These are phyloP conservation scores for Gastracanthus pulcherrimus DNA, from an alignment of 2,888 invertebrate genomes.

Conservation along the genomic window DNA sequence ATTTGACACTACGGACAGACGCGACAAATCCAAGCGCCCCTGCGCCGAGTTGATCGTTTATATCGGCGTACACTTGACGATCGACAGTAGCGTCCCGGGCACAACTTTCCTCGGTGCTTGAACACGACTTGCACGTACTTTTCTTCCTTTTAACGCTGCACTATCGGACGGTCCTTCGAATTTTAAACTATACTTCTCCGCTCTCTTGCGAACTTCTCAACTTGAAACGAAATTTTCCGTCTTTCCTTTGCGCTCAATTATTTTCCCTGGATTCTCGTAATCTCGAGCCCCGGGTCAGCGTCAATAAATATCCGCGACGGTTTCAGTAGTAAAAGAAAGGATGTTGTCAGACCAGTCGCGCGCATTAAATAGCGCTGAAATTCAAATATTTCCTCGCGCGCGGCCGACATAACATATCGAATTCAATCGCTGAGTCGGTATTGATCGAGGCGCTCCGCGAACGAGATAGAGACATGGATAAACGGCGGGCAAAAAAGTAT, in stretches of 20 bases:
- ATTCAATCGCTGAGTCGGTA: not conserved
- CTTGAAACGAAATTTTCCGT: too few species aligned
- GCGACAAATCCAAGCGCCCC: slow-evolving; percentile 27
- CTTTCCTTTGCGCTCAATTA: too few species aligned
- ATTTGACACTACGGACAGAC: slow-evolving; percentile 43
- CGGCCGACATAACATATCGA: not conserved
- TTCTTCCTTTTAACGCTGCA: too few species aligned
- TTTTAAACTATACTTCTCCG: too few species aligned
- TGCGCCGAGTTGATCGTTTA: too few species aligned
- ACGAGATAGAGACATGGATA: not conserved
- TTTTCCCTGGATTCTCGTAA: not conserved
- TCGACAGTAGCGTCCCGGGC: too few species aligned
- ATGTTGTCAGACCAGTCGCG: not conserved
- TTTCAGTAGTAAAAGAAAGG: not conserved
- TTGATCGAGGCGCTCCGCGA: slow-evolving; percentile 19
- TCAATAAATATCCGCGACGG: not conserved
- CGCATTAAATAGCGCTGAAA: too few species aligned
- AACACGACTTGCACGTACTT: too few species aligned
- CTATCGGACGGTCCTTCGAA: too few species aligned
- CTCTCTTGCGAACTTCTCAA: too few species aligned
- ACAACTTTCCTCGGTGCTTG: too few species aligned
- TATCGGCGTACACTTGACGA: too few species aligned
- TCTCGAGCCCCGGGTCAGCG: not conserved
- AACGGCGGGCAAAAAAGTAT: not conserved
- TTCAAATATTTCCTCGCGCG: not conserved